A percentile compares a stretch with the other conserved stretches of the same genome.
Conservation (phyloP, 2,113 vertebrate genomes). For the Sardina pilchardus region DNA sequence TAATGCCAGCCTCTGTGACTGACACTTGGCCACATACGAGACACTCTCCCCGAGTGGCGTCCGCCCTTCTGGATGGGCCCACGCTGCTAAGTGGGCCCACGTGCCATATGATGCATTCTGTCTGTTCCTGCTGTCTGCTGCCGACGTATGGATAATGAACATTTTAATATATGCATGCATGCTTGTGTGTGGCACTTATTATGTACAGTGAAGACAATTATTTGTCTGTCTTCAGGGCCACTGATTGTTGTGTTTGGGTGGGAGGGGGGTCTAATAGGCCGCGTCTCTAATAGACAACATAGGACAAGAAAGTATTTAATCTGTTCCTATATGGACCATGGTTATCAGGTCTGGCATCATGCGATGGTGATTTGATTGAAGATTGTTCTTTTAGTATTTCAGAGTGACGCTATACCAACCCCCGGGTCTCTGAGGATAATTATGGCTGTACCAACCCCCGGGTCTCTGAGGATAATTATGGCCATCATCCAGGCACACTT, state of each 20-base stretch:
- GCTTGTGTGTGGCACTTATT: slow-evolving; percentile 13
- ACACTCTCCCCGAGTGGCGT: background rate
- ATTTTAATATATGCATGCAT: slow-evolving; percentile 8
- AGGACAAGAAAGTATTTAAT: background rate
- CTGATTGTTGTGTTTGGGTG: slow-evolving; percentile 9
- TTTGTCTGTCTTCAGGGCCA: background rate
- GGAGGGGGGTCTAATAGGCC: background rate
- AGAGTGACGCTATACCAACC: background rate
- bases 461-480: background rate
- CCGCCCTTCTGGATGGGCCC: background rate
- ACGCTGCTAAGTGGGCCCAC: slow-evolving; percentile 7
- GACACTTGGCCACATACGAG: background rate
- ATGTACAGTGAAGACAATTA: slow-evolving; percentile 20
- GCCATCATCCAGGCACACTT: background rate
- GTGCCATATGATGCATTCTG: slow-evolving; percentile 15
- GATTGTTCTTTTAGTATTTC: background rate
- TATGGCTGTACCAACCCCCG: background rate
- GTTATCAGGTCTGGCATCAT: background rate
- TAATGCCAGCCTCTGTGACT: slow-evolving; percentile 30
- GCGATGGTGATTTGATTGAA: background rate
- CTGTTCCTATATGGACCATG: background rate
- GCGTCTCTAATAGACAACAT: background rate
- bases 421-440: background rate
- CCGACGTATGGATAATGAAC: background rate
- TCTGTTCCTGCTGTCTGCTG: background rate